Evolutionary conservation across 2,797 vertebrate species (phyloP), one percentile per base, ranked within the genome.

Genomic region (Enoplosus armatus): DNA sequence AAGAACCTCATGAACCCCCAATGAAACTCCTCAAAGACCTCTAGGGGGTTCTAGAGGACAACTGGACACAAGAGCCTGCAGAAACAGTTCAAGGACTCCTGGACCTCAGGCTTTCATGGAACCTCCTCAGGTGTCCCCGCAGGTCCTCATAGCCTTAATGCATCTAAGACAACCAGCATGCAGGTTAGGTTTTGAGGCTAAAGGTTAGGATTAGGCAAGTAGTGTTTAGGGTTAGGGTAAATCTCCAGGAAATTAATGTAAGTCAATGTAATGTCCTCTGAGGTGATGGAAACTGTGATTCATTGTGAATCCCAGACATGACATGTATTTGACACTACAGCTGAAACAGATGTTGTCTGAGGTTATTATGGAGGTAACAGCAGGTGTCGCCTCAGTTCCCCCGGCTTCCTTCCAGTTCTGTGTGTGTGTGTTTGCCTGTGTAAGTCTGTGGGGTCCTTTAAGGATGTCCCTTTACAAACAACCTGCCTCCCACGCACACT

Each of bases 301-400:
- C n/a, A n/a, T n/a, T n/a, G n/a, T n/a, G n/a, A n/a, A n/a, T n/a
- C n/a, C n/a, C 72, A 82, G 80, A 79, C 72, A 51, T 77, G 54
- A 74, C 15, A 6, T 22, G n/a, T 48, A 47, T 65, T 43, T 77
- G 51, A 74, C 33, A n/a, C 33, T 15, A 15, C 60, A 71, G 41
- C 78, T 55, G 37, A 74, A 87, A 47, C 82, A 84, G 85, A 85
- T 81, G 81, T 80, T 75, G 55, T 78, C 72, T 83, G 62, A 76
- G 72, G 62, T 75, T 43, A 77, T 77, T 41, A 62, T 47, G 51
- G 63, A 83, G 76, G 55, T 41, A 63, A 58, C 65, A 72, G 75
- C 89, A 89, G 90, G 88, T 86, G 90, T 84, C 22, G 8, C 33
- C 41, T 73, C 35, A 63, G 51, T 63, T 80, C 43, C 31, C 37